Percentiles rank a stretch among this genome's conserved stretches.
Conservation (phyloP, 1,140 invertebrate species). For the Ceratina australensis region DNA sequence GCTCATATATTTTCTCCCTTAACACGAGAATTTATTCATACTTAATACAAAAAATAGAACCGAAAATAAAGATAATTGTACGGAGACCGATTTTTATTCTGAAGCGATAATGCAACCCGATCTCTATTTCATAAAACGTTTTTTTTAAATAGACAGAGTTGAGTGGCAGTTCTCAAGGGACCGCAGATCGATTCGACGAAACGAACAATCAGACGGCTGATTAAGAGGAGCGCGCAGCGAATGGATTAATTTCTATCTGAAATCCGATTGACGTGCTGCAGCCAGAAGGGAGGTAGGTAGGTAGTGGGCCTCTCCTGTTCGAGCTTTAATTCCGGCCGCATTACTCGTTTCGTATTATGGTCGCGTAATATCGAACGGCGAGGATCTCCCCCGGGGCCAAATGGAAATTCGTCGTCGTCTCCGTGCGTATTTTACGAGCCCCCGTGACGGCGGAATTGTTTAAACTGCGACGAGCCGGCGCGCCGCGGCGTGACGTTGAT, state of each 20-base stretch:
- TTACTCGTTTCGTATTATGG: constrained; percentile 30
- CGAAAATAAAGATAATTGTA: no score
- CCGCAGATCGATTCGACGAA: constrained; percentile 13
- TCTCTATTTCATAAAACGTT: no score
- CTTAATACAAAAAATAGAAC: no score
- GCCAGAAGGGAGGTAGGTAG: no score
- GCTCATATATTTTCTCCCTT: no score
- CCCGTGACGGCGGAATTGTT: neutral
- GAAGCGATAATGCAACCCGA: no score
- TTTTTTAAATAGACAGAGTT: no score
- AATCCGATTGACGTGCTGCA: constrained; percentile 30
- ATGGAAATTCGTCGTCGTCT: constrained; percentile 15
- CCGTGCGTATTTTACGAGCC: neutral
- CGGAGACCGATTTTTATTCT: no score
- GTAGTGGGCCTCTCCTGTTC: no score
- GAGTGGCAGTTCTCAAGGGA: neutral
- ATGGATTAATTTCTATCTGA: constrained; percentile 40
- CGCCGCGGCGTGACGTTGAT: no score
- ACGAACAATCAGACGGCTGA: constrained; percentile 56
- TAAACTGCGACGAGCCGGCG: neutral
- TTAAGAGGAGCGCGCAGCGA: constrained; percentile 42
- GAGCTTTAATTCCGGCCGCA: constrained; percentile 30
- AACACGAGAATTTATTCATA: no score
- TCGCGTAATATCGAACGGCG: constrained; percentile 23
- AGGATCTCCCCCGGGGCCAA: neutral